Conservation (phyloP, 1,140 invertebrate species). For the Drosophila pruinosa region DNA sequence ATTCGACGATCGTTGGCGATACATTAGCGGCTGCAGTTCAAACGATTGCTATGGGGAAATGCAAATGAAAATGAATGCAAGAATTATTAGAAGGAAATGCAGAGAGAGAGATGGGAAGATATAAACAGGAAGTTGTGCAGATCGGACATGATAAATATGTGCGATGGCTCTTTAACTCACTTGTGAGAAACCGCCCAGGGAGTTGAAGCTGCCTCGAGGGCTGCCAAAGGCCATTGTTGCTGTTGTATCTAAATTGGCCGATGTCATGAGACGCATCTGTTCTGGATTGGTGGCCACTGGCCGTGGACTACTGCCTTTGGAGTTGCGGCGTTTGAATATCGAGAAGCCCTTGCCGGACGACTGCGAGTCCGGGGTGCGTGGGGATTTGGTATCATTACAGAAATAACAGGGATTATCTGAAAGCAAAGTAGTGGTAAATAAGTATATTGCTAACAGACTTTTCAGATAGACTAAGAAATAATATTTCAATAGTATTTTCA, state of each 20-base stretch:
- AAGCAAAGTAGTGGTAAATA: not conserved
- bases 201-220: conserved; percentile 79
- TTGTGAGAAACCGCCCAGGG: conserved; percentile 73
- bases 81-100: conserved; percentile 32
- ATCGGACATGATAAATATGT: conserved; percentile 56
- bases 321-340: conserved; percentile 77
- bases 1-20: conserved; percentile 71
- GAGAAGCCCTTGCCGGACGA: conserved; percentile 72
- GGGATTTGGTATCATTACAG: conserved; percentile 80
- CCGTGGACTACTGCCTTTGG: conserved; percentile 76
- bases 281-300: conserved; percentile 59
- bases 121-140: conserved; percentile 58
- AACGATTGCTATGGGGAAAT: conserved; percentile 65
- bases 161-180: conserved; percentile 54
- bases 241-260: conserved; percentile 76
- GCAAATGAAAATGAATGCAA: conserved; percentile 30
- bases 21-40: conserved; percentile 79
- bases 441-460: too few relatives aligned
- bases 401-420: conserved; percentile 82
- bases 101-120: conserved; percentile 8
- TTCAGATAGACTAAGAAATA: too few relatives aligned
- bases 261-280: conserved; percentile 80
- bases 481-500: too few relatives aligned
- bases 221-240: conserved; percentile 76
- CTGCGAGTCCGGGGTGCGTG: conserved; percentile 77